A percentile compares a stretch with the other conserved stretches of the same genome.
Evolutionary conservation across 1,140 invertebrate genomes (phyloP).

Genomic region (Nylanderia fulva): DNA sequence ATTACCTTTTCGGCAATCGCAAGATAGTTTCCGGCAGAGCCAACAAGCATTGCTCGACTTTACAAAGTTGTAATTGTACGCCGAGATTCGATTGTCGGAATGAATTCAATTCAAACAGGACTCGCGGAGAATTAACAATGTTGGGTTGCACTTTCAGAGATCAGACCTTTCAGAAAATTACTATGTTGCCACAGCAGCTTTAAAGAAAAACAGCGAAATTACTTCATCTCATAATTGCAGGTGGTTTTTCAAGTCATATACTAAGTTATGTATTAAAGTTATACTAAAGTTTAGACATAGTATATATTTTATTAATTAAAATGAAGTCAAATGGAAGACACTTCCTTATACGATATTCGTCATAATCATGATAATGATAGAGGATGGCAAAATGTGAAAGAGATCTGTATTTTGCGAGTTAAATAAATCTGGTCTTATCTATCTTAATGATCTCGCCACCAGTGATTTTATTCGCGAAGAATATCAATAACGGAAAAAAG

Average conservation of each 20-base stretch:
- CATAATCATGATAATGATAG: not conserved
- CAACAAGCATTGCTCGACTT: not conserved
- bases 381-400: not conserved
- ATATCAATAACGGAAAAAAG: conserved; percentile 24
- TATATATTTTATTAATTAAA: not conserved
- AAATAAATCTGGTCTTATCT: not conserved
- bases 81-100: not conserved
- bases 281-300: not conserved
- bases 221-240: not conserved
- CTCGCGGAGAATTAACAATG: not conserved
- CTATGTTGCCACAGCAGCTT: not conserved
- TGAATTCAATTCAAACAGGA: not conserved
- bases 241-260: not conserved
- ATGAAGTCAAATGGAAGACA: not conserved
- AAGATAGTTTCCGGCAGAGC: not conserved
- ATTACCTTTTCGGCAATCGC: conserved; percentile 33
- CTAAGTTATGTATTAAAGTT: too few relatives aligned
- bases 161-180: not conserved
- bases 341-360: not conserved
- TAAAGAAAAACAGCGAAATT: not conserved
- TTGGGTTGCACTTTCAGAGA: not conserved
- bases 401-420: not conserved
- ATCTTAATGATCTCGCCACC: conserved; percentile 2
- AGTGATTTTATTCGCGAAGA: conserved; percentile 26
- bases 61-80: conserved; percentile 18